Percentiles rank a stretch among this genome's conserved stretches.
These are phyloP conservation scores for Discoglossus pictus DNA, from an alignment of 2,797 vertebrate species.

Conservation along the genomic window DNA sequence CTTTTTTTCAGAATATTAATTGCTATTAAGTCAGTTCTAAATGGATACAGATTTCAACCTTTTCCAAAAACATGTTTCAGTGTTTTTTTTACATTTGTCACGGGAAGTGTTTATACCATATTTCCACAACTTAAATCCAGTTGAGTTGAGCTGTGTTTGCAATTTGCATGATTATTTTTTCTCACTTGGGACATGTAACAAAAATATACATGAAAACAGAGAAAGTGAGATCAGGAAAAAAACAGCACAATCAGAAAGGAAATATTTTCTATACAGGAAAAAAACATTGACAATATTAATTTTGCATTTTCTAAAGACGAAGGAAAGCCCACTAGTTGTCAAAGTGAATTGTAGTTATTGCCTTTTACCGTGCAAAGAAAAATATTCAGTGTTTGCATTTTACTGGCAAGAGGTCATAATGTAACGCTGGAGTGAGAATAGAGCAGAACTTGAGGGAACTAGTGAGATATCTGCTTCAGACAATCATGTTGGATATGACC, in stretches of 20 bases:
- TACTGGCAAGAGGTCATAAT: constrained; percentile 5
- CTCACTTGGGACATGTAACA: constrained; percentile 29
- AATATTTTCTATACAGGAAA: constrained; percentile 36
- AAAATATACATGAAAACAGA: constrained; percentile 46
- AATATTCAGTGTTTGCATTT: constrained; percentile 12
- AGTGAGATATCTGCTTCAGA: constrained; percentile 1
- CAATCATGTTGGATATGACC: neutral
- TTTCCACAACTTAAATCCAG: constrained; percentile 26
- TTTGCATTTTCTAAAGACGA: constrained; percentile 32
- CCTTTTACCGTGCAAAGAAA: constrained; percentile 1
- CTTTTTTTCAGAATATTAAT: too few relatives aligned
- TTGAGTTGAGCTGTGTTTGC: constrained; percentile 30
- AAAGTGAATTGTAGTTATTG: constrained; percentile 31
- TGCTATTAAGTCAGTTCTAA: too few relatives aligned
- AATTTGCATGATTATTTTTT: constrained; percentile 17
- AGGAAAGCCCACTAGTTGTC: constrained; percentile 31
- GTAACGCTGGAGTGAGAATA: neutral
- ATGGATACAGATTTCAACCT: too few relatives aligned
- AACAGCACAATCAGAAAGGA: constrained; percentile 9
- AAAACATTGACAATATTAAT: constrained; percentile 39
- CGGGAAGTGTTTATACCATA: constrained; percentile 17
- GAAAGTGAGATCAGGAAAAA: constrained; percentile 45
- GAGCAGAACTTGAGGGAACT: neutral
- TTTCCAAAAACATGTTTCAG: too few relatives aligned
- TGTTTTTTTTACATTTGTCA: too few relatives aligned